phyloP scores from a whole-genome alignment of 2,797 vertebrate genomes.

The Uromys caudimaculatus region DNA sequence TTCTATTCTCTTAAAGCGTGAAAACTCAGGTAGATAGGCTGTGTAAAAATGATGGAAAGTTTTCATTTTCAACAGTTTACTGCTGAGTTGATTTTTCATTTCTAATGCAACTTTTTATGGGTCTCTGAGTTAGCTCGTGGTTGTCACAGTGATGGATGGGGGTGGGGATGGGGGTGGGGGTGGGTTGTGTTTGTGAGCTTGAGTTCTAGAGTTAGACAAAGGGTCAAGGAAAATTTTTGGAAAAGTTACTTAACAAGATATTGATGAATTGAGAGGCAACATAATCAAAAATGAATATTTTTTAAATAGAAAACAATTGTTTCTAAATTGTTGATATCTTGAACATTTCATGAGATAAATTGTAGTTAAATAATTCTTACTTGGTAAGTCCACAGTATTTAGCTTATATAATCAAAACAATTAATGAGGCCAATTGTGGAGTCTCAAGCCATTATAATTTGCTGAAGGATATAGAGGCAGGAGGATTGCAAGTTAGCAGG shows the following conservation, averaged over 20 bases:
- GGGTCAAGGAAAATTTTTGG: background rate
- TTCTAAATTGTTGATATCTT: background rate
- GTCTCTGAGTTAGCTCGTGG: background rate
- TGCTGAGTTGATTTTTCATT: conserved; percentile 25
- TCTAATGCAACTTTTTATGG: conserved; percentile 46
- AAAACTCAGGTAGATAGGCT: background rate
- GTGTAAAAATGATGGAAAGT: conserved; percentile 29
- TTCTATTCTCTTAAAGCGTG: background rate
- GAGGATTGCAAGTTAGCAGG: background rate
- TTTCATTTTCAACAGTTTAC: conserved; percentile 26
- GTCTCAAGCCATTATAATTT: background rate
- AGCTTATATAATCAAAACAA: background rate
- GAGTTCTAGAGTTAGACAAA: background rate
- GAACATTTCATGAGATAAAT: background rate
- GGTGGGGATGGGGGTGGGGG: background rate
- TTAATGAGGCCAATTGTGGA: background rate
- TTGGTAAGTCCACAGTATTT: background rate
- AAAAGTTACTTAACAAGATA: background rate
- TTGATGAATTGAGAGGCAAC: background rate
- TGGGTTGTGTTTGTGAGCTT: background rate
- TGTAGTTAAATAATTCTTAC: background rate
- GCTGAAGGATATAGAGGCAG: background rate
- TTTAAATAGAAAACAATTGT: background rate
- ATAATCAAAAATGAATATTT: background rate
- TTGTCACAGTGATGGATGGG: conserved; percentile 73